Evolutionary conservation across 2,113 vertebrate genomes (phyloP), one percentile per base, ranked within the genome.

Genomic region (Sigmodon hispidus): DNA sequence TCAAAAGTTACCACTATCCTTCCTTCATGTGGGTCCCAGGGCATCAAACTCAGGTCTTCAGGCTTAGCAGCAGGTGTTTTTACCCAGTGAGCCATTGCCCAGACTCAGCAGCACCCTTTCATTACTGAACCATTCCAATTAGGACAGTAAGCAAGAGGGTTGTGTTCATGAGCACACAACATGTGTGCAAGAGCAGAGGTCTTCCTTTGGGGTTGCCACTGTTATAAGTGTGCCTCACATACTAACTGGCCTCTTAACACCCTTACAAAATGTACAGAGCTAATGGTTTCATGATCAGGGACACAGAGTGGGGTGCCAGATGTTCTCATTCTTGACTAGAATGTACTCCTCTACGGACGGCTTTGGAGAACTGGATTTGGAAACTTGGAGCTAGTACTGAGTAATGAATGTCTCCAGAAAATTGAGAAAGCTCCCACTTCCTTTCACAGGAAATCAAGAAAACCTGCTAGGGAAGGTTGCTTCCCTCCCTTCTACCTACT

Each of bases 161-260:
- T 3, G 2, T 12, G 4, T 24, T 43, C 36, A 26, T 36, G 83
- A 72, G 45, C 12, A 21, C 7, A 0, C 50, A 40, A 4, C 7
- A 4, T 8, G 7, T 34, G 16, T 3, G 8, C 1, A 9, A 16
- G 48, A 55, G 3, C 4, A 1, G 21, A 31, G 3, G 0, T 5
- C 21, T 10, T 6, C 2, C 24, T 61, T 3, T 4, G 9, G 52
- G 36, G 45, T 57, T 2, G 5, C 26, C 10, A 31, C 22, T 40
- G 0, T 11, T 50, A 17, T 52, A 9, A 45, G 26, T 6, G 10
- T 6, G 45, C 59, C 26, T 59, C 5, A 16, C 2, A 3, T 26
- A 11, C 5, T 1, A 40, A n/a, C 12, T 48, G 43, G 77, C 45
- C 36, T 87, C 59, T 45, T 59, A 1, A 3, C 10, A 43, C 8